Base-by-base conservation (phyloP, 2,113 vertebrate genomes). In the Alouatta palliata region DNA sequence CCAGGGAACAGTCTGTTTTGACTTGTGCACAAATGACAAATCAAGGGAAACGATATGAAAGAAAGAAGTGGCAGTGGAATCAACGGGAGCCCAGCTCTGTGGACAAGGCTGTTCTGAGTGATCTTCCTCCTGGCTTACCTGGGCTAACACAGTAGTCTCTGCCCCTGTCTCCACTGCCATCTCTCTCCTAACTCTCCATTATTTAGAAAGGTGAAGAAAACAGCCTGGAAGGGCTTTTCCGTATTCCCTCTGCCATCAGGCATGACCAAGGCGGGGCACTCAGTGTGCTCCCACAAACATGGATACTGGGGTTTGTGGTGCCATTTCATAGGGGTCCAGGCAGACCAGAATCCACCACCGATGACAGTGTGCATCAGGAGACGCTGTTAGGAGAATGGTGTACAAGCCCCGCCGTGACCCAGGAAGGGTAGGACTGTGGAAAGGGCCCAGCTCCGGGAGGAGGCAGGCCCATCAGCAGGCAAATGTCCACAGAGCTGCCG, bases 351-450 rank as follows among this genome's bases (percentile, higher is more conserved):
- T 23, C 47, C 68, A 35, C 43, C 37, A 32, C 30, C 6, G 37
- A 23, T 35, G 8, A 43, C 3, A 43, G 54, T 8, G 21, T 23
- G 61, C 71, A 1, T 3, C 13, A 52, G 81, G 58, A 23, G 45
- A 43, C 3, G 23, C 35, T 70, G 2, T 14, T 19, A n/a, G 11
- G 19, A 87, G 64, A 89, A 37, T 0, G 35, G 64, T 0, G 0
- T 1, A 0, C 8, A 37, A 13, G 61, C 2, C 40, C 35, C 7
- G 5, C 10, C 8, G 16, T 2, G 16, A 45, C 0, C 0, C 4
- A 3, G 19, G 43, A 16, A 12, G 37, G 19, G 43, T 1, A 54
- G 64, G 37, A 32, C 16, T 14, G 35, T 9, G 32, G 68, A 64
- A 43, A 25, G 23, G 5, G 61, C 75, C 54, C 64, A 30, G 43